Conservation (phyloP, 2,888 invertebrate genomes). For the Limenitis arthemis region DNA sequence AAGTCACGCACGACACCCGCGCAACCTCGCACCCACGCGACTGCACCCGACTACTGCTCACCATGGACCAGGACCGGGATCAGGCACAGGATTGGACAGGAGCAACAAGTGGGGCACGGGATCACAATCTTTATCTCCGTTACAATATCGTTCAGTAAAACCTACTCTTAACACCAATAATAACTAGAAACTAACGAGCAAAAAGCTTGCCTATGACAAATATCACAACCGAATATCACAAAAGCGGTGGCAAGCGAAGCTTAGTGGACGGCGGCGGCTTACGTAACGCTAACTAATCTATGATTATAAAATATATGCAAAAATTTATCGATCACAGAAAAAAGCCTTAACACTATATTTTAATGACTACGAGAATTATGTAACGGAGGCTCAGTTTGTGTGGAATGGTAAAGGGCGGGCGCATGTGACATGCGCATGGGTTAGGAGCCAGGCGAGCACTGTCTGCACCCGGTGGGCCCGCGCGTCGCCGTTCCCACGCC, state of each 20-base stretch:
- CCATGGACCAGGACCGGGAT: conserved; percentile 31
- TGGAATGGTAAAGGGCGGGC: conserved; percentile 46
- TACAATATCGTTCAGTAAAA: conserved; percentile 15
- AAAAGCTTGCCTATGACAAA: conserved; percentile 62
- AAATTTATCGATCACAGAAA: conserved; percentile 67
- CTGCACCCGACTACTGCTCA: conserved; percentile 33
- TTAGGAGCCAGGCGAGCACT: conserved; percentile 62
- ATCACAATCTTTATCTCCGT: conserved; percentile 20
- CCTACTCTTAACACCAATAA: neutral
- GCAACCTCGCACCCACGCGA: conserved; percentile 21
- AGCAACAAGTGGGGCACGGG: conserved; percentile 31
- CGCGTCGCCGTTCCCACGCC: conserved; percentile 20
- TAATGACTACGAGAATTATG: conserved; percentile 55
- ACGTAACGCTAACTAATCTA: conserved; percentile 65
- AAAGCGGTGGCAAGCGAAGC: conserved; percentile 69
- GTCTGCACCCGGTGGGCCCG: conserved; percentile 33
- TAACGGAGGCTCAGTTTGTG: conserved; percentile 59
- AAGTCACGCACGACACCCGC: conserved; percentile 39
- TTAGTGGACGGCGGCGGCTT: conserved; percentile 70
- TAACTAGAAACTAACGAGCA: conserved; percentile 46
- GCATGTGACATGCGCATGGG: conserved; percentile 59
- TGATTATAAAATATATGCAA: conserved; percentile 61
- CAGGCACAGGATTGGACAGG: conserved; percentile 2
- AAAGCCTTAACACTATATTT: conserved; percentile 64
- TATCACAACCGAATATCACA: conserved; percentile 72